These are phyloP conservation scores for Schlechtendalia chinensis DNA, from an alignment of 1,140 invertebrate species.

Conservation along the genomic window DNA sequence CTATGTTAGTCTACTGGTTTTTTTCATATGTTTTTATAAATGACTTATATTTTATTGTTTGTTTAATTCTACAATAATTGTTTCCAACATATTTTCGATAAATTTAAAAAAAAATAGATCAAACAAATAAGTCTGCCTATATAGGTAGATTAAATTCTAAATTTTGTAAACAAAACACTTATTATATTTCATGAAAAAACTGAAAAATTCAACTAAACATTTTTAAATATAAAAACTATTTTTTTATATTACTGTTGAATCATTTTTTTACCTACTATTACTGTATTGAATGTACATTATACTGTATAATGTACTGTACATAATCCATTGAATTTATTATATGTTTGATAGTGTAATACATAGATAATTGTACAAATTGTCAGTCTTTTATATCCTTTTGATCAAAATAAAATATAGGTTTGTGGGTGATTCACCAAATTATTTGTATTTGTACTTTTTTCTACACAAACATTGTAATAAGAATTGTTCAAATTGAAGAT, in stretches of 20 bases:
- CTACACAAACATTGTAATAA: neutral
- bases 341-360: neutral
- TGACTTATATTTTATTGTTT: neutral
- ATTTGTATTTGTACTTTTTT: neutral
- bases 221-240: no score
- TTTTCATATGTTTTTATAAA: neutral
- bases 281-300: neutral
- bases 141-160: neutral
- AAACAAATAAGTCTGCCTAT: neutral
- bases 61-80: neutral
- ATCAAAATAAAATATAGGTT: slow-evolving; percentile 14
- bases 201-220: no score
- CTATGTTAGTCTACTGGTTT: neutral
- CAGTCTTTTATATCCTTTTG: neutral
- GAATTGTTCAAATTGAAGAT: slow-evolving; percentile 6
- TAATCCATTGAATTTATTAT: neutral
- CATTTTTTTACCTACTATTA: neutral
- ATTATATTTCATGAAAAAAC: no score
- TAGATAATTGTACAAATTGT: neutral
- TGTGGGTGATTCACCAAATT: neutral
- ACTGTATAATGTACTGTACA: neutral
- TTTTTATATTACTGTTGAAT: neutral
- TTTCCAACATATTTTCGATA: neutral
- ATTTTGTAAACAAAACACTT: neutral
- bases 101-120: neutral